Percentiles rank a stretch among this genome's conserved stretches.
These are phyloP conservation scores for Coremacera marginata DNA, from an alignment of 2,888 invertebrate species.

Conservation along the genomic window DNA sequence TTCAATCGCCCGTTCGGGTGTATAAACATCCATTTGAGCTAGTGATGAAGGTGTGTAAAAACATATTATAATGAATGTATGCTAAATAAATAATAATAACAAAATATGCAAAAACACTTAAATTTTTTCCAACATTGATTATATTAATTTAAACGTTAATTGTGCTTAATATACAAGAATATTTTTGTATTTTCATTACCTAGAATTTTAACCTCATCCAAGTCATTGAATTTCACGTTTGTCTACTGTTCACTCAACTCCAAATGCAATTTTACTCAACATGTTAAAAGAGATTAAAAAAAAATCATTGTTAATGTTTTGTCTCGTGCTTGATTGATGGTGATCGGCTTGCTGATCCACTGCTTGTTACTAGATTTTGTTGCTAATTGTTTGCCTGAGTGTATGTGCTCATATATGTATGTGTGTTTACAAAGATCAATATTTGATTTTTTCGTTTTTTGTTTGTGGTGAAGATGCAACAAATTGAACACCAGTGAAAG, in stretches of 20 bases:
- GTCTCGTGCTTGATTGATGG: background rate
- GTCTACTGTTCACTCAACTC: no score
- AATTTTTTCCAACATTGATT: background rate
- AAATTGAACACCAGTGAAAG: no score
- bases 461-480: no score
- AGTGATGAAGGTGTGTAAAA: constrained; percentile 84
- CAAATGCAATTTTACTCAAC: no score
- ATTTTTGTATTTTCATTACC: constrained; percentile 3
- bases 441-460: no score
- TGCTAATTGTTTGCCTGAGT: no score
- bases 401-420: background rate
- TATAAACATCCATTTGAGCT: constrained; percentile 96
- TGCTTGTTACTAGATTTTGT: constrained; percentile 5
- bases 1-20: constrained; percentile 93
- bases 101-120: background rate
- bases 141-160: background rate
- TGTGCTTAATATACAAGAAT: background rate
- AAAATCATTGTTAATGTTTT: background rate
- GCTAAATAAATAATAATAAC: background rate
- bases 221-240: no score
- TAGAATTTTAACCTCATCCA: no score
- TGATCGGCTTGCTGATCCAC: background rate
- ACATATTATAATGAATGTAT: no score
- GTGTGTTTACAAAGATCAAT: background rate
- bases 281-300: constrained; percentile 8